Conservation (phyloP, 2,797 vertebrate species). For the Alca torda region DNA sequence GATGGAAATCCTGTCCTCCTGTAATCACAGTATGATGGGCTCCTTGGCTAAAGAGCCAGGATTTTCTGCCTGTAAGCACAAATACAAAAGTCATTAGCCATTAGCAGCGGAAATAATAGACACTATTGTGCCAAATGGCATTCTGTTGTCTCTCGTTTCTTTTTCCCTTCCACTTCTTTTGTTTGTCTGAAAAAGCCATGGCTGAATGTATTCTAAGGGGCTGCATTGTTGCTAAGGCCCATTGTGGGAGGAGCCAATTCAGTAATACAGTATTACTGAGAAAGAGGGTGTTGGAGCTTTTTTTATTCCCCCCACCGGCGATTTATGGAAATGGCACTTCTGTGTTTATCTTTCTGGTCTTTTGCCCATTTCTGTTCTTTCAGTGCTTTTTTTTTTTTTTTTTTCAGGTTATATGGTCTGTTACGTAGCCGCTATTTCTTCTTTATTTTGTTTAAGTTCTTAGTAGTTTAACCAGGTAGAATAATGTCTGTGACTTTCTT, state of each 20-base stretch:
- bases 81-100: background rate
- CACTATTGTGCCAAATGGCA: background rate
- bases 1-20: background rate
- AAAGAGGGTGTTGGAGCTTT: background rate
- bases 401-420: background rate
- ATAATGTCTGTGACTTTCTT: background rate
- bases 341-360: background rate
- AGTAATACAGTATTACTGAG: background rate
- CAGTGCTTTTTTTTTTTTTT: background rate
- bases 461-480: background rate
- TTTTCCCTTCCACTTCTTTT: background rate
- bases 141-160: background rate
- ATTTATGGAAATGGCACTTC: background rate
- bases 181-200: background rate
- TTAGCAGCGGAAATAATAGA: background rate
- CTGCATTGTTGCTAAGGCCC: background rate
- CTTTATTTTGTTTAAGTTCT: background rate
- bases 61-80: slow-evolving; percentile 47
- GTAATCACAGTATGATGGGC: background rate
- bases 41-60: slow-evolving; percentile 8
- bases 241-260: background rate
- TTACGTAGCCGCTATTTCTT: background rate
- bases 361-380: background rate
- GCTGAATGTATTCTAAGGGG: background rate
- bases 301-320: background rate